Evolutionary conservation across 2,113 vertebrate genomes (phyloP).

Genomic region (Sylvilagus bachmani): DNA sequence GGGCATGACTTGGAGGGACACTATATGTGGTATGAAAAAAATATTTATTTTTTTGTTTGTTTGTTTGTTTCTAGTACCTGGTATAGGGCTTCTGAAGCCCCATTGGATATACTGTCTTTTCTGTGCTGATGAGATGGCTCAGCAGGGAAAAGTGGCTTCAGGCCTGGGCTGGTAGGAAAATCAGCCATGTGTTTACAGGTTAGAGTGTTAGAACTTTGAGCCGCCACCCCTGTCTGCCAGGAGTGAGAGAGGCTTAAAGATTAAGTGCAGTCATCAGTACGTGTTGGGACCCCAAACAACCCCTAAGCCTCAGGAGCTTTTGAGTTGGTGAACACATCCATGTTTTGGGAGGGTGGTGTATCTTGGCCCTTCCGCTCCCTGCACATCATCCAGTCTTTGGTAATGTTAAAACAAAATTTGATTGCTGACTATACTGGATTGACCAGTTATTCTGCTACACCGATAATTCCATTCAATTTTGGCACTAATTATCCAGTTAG

Average conservation of each 20-base stretch:
- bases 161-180: neutral
- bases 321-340: neutral
- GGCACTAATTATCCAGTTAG: neutral
- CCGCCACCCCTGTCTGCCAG: neutral
- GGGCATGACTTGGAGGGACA: neutral
- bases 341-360: neutral
- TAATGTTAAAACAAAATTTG: neutral
- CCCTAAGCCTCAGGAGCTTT: neutral
- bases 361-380: neutral
- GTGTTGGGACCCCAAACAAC: neutral
- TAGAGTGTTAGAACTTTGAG: neutral
- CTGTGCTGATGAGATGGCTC: neutral
- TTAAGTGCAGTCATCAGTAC: neutral
- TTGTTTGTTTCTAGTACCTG: neutral
- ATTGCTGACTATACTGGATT: neutral
- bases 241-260: neutral
- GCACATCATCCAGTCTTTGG: neutral
- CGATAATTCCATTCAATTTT: neutral
- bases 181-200: neutral
- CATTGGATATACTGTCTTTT: neutral
- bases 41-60: neutral
- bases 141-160: neutral
- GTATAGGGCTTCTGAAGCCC: neutral
- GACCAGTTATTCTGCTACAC: neutral
- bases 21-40: neutral